Evolutionary conservation across 1,140 invertebrate species (phyloP).

Genomic region (Hirudo medicinalis): DNA sequence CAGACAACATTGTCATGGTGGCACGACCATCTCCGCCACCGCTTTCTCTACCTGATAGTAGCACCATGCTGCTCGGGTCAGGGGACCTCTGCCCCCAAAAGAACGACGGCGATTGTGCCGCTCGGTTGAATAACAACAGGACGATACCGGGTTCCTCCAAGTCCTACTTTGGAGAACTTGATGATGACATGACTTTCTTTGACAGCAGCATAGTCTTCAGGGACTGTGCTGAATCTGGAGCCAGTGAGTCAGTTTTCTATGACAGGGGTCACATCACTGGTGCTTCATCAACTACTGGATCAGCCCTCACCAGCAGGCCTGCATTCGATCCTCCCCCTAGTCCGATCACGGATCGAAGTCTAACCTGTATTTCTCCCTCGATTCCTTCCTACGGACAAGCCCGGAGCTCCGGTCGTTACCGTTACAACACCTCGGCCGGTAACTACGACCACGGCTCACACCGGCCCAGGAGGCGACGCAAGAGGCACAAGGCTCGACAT

Average conservation of each 20-base stretch:
- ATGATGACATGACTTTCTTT: slow-evolving; percentile 17
- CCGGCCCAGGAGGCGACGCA: slow-evolving; percentile 50
- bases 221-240: slow-evolving; percentile 23
- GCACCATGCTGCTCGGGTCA: not conserved
- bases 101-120: not conserved
- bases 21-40: slow-evolving; percentile 28
- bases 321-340: slow-evolving; percentile 77
- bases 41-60: not conserved
- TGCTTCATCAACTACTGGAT: slow-evolving; percentile 57
- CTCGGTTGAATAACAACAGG: not conserved
- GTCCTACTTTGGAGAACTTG: not conserved
- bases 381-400: not conserved
- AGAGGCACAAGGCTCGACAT: slow-evolving; percentile 62
- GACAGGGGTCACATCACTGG: slow-evolving; percentile 68
- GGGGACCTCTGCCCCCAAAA: not conserved
- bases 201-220: slow-evolving; percentile 27
- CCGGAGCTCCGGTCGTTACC: not conserved
- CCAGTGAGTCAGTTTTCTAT: slow-evolving; percentile 39
- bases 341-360: slow-evolving; percentile 54
- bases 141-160: not conserved
- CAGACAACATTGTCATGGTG: slow-evolving; percentile 30
- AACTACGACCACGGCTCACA: slow-evolving; percentile 40
- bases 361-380: slow-evolving; percentile 26
- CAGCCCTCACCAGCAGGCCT: slow-evolving; percentile 51
- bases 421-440: not conserved